A percentile compares a stretch with the other conserved stretches of the same genome.
phyloP scores from a whole-genome alignment of 2,888 invertebrate species.

The Euproctis similis region DNA sequence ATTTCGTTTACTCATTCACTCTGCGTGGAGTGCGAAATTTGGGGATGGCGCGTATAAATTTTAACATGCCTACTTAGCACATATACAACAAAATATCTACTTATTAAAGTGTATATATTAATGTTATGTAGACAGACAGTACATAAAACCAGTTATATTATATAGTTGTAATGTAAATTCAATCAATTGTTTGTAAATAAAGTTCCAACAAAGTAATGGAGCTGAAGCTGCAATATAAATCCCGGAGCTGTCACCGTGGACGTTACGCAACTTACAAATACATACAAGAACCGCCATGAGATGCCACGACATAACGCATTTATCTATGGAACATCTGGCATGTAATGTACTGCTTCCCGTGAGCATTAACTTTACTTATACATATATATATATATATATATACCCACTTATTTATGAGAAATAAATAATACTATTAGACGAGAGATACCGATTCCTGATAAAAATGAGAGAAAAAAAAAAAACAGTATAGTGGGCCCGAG shows the following conservation, averaged over 20 bases:
- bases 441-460: conserved; percentile 75
- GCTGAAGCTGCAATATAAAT: conserved; percentile 39
- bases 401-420: conserved; percentile 73
- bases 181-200: conserved; percentile 45
- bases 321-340: conserved; percentile 61
- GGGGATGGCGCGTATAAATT: too few relatives aligned
- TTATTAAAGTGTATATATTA: too few relatives aligned
- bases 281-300: conserved; percentile 35
- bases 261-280: conserved; percentile 43
- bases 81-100: too few relatives aligned
- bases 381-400: too few relatives aligned
- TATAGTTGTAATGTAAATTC: conserved; percentile 30
- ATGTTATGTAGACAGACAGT: too few relatives aligned
- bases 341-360: conserved; percentile 68
- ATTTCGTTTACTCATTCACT: too few relatives aligned
- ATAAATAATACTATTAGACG: conserved; percentile 76
- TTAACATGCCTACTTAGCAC: too few relatives aligned
- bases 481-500: conserved; percentile 74
- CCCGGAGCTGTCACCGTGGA: conserved; percentile 44
- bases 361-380: conserved; percentile 70
- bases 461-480: too few relatives aligned
- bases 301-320: conserved; percentile 51
- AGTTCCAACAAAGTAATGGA: conserved; percentile 30
- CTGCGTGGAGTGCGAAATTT: too few relatives aligned
- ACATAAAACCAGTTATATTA: conserved; percentile 20